Conservation (phyloP, 2,797 vertebrate species). For the Hyperoplus lanceolatus region DNA sequence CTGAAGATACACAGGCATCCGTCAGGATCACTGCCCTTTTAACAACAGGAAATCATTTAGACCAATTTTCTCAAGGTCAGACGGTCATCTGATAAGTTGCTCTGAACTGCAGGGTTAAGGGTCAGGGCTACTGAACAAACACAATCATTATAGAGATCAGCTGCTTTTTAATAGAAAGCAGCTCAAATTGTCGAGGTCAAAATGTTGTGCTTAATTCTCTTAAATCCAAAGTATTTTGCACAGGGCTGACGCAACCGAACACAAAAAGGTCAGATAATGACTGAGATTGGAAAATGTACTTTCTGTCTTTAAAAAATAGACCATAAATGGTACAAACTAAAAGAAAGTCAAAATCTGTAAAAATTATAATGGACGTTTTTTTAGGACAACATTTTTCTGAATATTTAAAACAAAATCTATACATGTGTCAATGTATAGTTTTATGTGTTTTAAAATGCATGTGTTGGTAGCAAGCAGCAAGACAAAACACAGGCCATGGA, state of each 20-base stretch:
- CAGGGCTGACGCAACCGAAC: neutral
- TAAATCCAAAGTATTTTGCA: constrained; percentile 33
- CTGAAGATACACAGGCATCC: constrained; percentile 62
- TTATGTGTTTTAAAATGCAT: neutral
- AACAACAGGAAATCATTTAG: constrained; percentile 92
- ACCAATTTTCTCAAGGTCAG: constrained; percentile 92
- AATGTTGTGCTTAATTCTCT: constrained; percentile 42
- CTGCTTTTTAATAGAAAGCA: constrained; percentile 71
- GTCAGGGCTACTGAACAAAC: constrained; percentile 86
- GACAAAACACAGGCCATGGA: neutral
- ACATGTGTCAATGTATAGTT: neutral
- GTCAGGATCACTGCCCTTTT: constrained; percentile 81
- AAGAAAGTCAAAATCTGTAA: neutral
- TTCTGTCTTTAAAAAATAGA: neutral
- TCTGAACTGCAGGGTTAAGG: constrained; percentile 84
- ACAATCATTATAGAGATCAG: constrained; percentile 86
- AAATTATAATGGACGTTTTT: neutral
- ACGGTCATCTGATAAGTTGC: constrained; percentile 90
- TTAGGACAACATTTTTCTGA: neutral
- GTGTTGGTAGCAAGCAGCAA: neutral
- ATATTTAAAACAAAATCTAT: neutral
- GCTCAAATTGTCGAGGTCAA: constrained; percentile 50
- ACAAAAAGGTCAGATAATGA: neutral
- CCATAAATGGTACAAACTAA: neutral
- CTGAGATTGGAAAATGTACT: neutral